Percentiles rank a stretch among this genome's conserved stretches.
Conservation (phyloP, 2,888 invertebrate genomes). For the Ramazzottius varieornatus region DNA sequence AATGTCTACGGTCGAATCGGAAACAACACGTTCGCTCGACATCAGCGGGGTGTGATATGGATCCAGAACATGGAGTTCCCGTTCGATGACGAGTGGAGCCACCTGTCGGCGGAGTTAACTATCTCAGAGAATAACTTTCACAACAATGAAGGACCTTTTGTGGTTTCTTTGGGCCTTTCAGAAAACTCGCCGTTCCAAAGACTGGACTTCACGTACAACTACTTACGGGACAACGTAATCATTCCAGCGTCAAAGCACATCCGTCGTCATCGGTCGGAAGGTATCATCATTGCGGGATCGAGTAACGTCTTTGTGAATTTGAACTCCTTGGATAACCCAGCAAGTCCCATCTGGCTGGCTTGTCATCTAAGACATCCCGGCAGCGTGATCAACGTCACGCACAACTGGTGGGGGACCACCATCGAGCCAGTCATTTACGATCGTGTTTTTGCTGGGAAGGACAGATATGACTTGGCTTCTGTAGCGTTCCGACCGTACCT, state of each 20-base stretch:
- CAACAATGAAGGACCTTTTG: conserved; percentile 61
- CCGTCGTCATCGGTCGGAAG: conserved; percentile 70
- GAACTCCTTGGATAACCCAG: conserved; percentile 54
- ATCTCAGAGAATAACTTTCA: conserved; percentile 68
- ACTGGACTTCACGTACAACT: conserved; percentile 59
- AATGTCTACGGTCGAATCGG: conserved; percentile 51
- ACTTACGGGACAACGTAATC: conserved; percentile 53
- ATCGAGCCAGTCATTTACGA: conserved; percentile 15
- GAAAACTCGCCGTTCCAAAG: conserved; percentile 57
- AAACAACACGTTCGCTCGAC: conserved; percentile 61
- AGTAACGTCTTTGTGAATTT: conserved; percentile 61
- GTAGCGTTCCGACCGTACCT: conserved; percentile 71
- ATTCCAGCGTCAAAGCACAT: conserved; percentile 58
- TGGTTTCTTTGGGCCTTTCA: conserved; percentile 57
- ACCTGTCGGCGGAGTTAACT: conserved; percentile 38
- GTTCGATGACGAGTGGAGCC: conserved; percentile 44
- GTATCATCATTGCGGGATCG: conserved; percentile 57
- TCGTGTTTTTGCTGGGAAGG: conserved; percentile 36
- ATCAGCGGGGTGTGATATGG: conserved; percentile 50
- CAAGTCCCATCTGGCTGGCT: conserved; percentile 72
- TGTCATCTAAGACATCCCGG: conserved; percentile 83
- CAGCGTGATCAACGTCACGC: conserved; percentile 66
- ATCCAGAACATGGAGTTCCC: conserved; percentile 41
- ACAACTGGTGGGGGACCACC: conserved; percentile 59
- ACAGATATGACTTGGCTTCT: conserved; percentile 75